Evolutionary conservation across 2,797 vertebrate species (phyloP), one percentile per base, ranked within the genome.

Genomic region (Siniperca scherzeri): DNA sequence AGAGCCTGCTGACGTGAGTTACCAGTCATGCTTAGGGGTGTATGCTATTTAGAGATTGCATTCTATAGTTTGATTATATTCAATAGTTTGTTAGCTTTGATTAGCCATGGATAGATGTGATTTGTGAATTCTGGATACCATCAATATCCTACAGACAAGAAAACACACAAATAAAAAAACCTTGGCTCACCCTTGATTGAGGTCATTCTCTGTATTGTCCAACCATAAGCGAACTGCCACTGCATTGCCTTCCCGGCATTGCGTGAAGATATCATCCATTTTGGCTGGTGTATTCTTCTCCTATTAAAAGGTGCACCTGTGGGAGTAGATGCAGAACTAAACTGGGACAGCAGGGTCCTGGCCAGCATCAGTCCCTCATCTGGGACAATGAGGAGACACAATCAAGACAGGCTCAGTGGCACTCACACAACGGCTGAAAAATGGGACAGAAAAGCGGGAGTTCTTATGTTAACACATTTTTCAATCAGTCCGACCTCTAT

Each of bases 131-230:
- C 21, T 57, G 22, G 48, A 73, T 12, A 42, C 12, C 0, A 69
- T 38, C 22, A 44, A 38, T 14, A 50, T 60, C 30, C 25, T 38
- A 12, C 1, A 12, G 16, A 66, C 4, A 53, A 68, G 8, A 80
- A 53, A 61, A 72, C 17, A 57, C 9, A 76, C 19, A 59, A 17
- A 59, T 19, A 33, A 48, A 64, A 40, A 70, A 77, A 72, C 13
- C 11, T 33, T 61, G 53, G 68, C 97, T 97, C 91, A 99, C 98
- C 98, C 98, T 92, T 99, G 98, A 91, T 99, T 99, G 84, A 99
- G 97, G 94, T 99, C 98, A 22, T 99, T 99, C 95, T 99, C 98
- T 0, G 98, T 99, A 91, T 99, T 99, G 95, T 99, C 98, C 95
- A 99, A 90, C 98, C 98, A 99, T 67, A 99, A 94, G 7, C 98